Percentiles rank a stretch among this genome's conserved stretches.
phyloP scores from a whole-genome alignment of 2,888 invertebrate species.

The Plemyria rubiginata region DNA sequence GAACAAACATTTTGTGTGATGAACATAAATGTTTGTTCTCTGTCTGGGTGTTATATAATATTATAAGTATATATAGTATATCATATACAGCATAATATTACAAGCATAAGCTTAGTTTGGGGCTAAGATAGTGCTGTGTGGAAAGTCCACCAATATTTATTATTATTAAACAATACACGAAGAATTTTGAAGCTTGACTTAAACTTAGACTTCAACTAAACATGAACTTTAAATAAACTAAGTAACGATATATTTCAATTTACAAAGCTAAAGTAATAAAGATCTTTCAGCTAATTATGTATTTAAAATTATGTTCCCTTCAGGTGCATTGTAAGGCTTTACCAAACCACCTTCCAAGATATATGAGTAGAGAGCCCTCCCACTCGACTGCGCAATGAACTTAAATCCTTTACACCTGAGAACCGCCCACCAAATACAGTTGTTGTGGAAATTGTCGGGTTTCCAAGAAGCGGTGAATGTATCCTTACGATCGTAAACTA shows the following conservation, averaged over 20 bases:
- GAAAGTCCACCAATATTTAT: too few species aligned
- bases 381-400: slow-evolving; percentile 78
- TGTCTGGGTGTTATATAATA: too few species aligned
- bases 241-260: slow-evolving; percentile 16
- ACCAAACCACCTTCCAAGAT: slow-evolving; percentile 73
- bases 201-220: too few species aligned
- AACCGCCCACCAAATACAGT: slow-evolving; percentile 76
- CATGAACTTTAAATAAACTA: neutral
- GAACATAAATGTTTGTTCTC: too few species aligned
- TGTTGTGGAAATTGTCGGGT: slow-evolving; percentile 60
- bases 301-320: slow-evolving; percentile 56
- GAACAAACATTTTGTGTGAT: too few species aligned
- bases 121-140: too few species aligned
- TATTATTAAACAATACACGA: too few species aligned
- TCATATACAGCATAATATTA: too few species aligned
- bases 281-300: slow-evolving; percentile 46
- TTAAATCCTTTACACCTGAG: slow-evolving; percentile 79
- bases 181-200: too few species aligned
- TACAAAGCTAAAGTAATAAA: slow-evolving; percentile 12
- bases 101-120: too few species aligned
- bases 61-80: too few species aligned
- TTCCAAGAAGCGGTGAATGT: slow-evolving; percentile 33
- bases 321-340: slow-evolving; percentile 64
- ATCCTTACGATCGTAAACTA: neutral
- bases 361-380: slow-evolving; percentile 72